Evolutionary conservation across 2,888 invertebrate species (phyloP).

Genomic region (Dryobotodes eremita): DNA sequence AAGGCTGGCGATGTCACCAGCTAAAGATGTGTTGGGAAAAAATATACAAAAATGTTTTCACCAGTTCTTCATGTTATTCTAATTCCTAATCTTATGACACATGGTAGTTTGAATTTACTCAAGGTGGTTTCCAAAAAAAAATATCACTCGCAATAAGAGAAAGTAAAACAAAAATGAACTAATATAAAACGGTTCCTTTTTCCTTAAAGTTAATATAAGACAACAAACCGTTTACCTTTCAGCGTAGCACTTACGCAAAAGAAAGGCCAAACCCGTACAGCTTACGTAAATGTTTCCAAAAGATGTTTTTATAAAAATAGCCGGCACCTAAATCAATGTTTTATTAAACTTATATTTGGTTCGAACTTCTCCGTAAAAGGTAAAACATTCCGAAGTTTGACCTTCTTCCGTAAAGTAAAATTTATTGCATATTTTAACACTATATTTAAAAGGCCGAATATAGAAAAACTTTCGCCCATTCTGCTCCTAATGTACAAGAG

Average conservation of each 20-base stretch:
- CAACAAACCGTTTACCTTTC: conserved; percentile 40
- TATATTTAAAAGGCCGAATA: conserved; percentile 28
- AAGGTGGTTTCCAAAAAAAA: not conserved
- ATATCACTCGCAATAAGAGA: not conserved
- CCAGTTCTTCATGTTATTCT: not conserved
- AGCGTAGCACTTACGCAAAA: conserved; percentile 36
- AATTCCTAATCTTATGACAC: not conserved
- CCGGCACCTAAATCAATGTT: conserved; percentile 41
- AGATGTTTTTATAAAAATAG: conserved; percentile 25
- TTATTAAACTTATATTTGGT: conserved; percentile 37
- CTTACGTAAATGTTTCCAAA: conserved; percentile 25
- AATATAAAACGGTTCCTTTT: not conserved
- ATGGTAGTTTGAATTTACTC: not conserved
- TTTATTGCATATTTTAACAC: conserved; percentile 40
- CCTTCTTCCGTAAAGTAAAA: conserved; percentile 34
- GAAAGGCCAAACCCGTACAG: conserved; percentile 17
- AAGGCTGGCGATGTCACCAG: not conserved
- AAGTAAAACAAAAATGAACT: not conserved
- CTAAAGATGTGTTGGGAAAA: not conserved
- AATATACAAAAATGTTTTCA: not conserved
- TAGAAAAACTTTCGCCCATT: conserved; percentile 30
- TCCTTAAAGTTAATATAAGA: conserved; percentile 16
- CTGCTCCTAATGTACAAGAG: conserved; percentile 17
- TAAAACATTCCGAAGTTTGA: conserved; percentile 17
- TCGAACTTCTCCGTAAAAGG: conserved; percentile 25